Evolutionary conservation across 53 echinoderm and acorn worm species (phyloP), one percentile per base, ranked within the genome.

Genomic region (Apostichopus leukothele): DNA sequence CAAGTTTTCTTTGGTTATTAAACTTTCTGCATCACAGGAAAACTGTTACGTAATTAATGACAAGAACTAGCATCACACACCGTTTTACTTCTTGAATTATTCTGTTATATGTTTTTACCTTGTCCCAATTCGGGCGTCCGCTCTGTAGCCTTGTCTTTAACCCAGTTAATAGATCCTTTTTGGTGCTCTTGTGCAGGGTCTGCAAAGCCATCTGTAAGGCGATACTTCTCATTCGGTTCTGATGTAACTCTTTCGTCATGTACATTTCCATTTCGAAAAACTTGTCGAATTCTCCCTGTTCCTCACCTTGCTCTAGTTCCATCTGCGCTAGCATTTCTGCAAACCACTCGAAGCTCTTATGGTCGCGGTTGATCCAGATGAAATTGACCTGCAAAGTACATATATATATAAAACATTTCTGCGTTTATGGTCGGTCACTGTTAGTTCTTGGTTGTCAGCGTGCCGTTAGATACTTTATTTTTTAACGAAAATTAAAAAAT

Each of bases 291-390:
- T 87, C 87, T 74, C 89, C 84, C 5, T 84, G 19, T 4, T 84
- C 91, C 63, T 63, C 63, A 25, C 83, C 85, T 83, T 94, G 92
- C 39, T 92, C 90, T 0, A 68, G 19, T 86, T 94, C 94, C 78
- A 94, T 85, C 22, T 87, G 86, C 39, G 87, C 63, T 75, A 94
- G 83, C 89, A 94, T 53, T 77, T 89, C 90, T 6, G 92, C 89
- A 80, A 94, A 94, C 94, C 94, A 94, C 76, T 94, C 94, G 60
- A 94, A 94, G 19, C 90, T 90, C 74, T 88, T 94, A 77, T 91
- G 91, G 88, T 90, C 87, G 5, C 94, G 94, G 53, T 94, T 94
- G 11, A 94, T 81, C 94, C 94, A 94, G 5, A 92, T 86, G 76
- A 94, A 94, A 50, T 94, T 92, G 22, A 94, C 92, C 94, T 94